Evolutionary conservation across 1,140 invertebrate species (phyloP).

Genomic region (Venustaconcha ellipsiformis): DNA sequence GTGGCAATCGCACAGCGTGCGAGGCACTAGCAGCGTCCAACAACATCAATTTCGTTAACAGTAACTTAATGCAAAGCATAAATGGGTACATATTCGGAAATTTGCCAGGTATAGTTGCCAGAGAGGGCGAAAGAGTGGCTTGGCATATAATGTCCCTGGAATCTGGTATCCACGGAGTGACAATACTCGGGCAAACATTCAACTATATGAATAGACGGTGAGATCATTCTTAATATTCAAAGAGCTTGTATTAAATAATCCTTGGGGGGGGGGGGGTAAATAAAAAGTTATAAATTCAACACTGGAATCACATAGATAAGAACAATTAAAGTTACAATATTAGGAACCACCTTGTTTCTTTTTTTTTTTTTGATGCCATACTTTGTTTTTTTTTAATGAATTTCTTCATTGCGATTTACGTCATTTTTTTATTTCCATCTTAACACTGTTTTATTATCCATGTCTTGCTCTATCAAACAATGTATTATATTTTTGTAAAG

Average conservation of each 20-base stretch:
- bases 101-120: constrained; percentile 51
- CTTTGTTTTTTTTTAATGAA: no score
- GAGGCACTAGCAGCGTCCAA: no score
- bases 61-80: constrained; percentile 11
- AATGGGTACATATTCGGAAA: constrained; percentile 60
- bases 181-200: constrained; percentile 30
- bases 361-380: no score
- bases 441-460: no score
- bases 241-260: neutral
- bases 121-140: constrained; percentile 45
- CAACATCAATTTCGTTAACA: no score
- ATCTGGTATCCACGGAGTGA: constrained; percentile 23
- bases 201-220: constrained; percentile 18
- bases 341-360: no score
- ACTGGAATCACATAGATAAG: neutral
- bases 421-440: no score
- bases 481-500: no score
- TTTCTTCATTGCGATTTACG: no score
- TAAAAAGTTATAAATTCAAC: neutral
- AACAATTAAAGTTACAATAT: no score
- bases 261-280: neutral
- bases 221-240: neutral
- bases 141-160: constrained; percentile 18
- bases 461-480: no score
- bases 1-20: no score